phyloP scores from a whole-genome alignment of 2,797 vertebrate genomes.

The Xenopus petersii region DNA sequence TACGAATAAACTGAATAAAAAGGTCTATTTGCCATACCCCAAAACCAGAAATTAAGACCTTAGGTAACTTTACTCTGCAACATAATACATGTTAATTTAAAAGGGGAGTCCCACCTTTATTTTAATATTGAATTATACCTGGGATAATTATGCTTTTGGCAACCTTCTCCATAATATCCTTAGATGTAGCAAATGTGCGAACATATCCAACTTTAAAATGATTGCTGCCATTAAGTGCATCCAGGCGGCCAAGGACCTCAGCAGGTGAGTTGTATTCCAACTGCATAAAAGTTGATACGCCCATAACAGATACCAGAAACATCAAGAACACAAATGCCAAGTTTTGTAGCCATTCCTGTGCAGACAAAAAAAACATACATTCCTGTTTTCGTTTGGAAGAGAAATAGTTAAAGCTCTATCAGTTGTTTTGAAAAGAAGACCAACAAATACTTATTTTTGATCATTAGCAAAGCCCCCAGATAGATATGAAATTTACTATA shows the following conservation, averaged over 20 bases:
- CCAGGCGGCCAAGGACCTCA: conserved; percentile 33
- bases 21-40: too few relatives aligned
- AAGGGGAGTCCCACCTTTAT: too few relatives aligned
- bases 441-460: too few relatives aligned
- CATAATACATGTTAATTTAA: too few relatives aligned
- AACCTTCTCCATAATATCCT: conserved; percentile 48
- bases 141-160: neutral
- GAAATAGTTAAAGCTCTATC: too few relatives aligned
- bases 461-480: too few relatives aligned
- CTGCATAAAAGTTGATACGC: neutral
- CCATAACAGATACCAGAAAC: neutral
- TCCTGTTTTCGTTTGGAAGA: too few relatives aligned
- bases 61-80: too few relatives aligned
- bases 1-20: too few relatives aligned
- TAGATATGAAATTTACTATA: too few relatives aligned
- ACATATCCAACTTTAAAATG: neutral
- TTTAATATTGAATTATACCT: conserved; percentile 34
- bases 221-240: conserved; percentile 30
- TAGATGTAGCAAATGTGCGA: neutral
- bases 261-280: neutral
- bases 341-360: conserved; percentile 24
- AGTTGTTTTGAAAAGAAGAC: too few relatives aligned
- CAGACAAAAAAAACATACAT: neutral
- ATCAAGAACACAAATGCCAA: conserved; percentile 14
- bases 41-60: too few relatives aligned